A percentile compares a stretch with the other conserved stretches of the same genome.
These are phyloP conservation scores for Phodopus roborovskii DNA, from an alignment of 2,113 vertebrate genomes.

Conservation along the genomic window DNA sequence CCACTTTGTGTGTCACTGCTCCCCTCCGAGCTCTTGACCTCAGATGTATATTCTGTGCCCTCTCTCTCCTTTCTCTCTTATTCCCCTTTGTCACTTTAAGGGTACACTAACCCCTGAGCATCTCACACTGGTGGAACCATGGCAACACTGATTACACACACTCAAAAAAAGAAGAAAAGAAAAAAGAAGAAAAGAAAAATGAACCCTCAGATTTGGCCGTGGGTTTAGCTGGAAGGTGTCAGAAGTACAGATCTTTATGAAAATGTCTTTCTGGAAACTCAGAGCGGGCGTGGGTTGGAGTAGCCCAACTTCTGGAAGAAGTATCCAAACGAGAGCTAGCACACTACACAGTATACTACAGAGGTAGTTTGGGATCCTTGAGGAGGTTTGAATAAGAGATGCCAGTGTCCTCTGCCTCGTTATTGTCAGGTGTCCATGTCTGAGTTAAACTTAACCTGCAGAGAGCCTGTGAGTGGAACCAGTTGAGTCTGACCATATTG, in stretches of 20 bases:
- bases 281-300: not conserved
- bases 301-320: not conserved
- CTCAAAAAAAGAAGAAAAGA: no score
- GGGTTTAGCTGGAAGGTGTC: accelerated
- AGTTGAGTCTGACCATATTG: not conserved
- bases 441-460: not conserved
- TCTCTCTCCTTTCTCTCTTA: slow-evolving; percentile 30
- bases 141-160: not conserved
- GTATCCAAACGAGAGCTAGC: no score
- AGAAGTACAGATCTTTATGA: not conserved
- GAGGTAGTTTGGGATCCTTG: no score
- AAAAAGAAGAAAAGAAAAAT: not conserved
- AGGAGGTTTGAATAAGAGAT: not conserved
- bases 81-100: slow-evolving; percentile 45
- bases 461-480: not conserved
- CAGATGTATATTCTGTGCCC: not conserved
- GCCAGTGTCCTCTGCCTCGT: not conserved
- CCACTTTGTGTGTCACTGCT: not conserved
- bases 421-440: not conserved
- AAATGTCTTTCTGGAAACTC: not conserved
- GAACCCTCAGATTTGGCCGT: no score
- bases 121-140: not conserved
- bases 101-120: not conserved
- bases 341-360: accelerated
- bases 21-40: not conserved